These are phyloP conservation scores for Oophaga pumilio DNA, from an alignment of 2,113 vertebrate species.

Conservation along the genomic window DNA sequence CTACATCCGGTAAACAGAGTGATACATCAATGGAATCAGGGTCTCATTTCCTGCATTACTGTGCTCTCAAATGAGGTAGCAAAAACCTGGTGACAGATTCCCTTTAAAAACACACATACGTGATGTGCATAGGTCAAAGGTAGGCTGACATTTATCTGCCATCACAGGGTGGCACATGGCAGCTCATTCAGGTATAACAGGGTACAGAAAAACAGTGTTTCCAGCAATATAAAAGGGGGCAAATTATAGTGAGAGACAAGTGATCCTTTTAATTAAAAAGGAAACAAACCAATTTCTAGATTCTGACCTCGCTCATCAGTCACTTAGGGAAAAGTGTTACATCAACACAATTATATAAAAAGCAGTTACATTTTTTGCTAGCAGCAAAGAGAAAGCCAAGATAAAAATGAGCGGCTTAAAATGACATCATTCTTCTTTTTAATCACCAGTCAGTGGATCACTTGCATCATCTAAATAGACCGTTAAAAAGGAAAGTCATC, in stretches of 20 bases:
- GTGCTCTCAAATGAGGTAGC: too few relatives aligned
- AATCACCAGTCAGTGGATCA: neutral
- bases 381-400: neutral
- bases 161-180: neutral
- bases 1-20: too few relatives aligned
- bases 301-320: neutral
- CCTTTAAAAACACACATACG: too few relatives aligned
- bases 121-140: neutral
- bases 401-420: neutral
- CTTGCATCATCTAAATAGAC: neutral
- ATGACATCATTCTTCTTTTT: neutral
- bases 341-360: neutral
- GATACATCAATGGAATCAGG: too few relatives aligned
- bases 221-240: neutral
- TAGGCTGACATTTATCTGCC: neutral
- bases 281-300: neutral
- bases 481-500: neutral
- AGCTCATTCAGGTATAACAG: neutral
- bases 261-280: neutral
- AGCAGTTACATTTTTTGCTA: neutral
- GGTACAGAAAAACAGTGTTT: neutral
- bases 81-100: too few relatives aligned
- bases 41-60: too few relatives aligned
- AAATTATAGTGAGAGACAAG: neutral
- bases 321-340: conserved; percentile 8